Percentiles rank a stretch among this genome's conserved stretches.
Evolutionary conservation across 2,888 invertebrate species (phyloP).

Genomic region (Catocala fraxini): DNA sequence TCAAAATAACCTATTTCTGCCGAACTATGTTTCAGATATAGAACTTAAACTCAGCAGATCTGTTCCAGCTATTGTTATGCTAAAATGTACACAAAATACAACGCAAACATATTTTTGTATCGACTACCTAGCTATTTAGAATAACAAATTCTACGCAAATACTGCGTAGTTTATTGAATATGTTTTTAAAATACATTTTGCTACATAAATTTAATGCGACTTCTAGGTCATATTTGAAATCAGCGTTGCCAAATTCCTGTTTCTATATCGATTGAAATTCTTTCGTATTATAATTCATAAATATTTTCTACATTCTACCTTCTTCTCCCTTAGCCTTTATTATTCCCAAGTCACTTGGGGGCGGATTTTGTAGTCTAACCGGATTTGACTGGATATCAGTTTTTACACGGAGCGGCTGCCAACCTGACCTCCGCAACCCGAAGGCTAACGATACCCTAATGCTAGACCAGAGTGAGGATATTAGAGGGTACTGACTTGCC

Average conservation of each 20-base stretch:
- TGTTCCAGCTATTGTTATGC: not conserved
- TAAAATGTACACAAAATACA: not conserved
- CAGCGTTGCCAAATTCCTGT: slow-evolving; percentile 8
- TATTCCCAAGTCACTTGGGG: too few species aligned
- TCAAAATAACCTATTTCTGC: too few species aligned
- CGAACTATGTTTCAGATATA: not conserved
- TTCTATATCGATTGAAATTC: not conserved
- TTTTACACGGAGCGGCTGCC: too few species aligned
- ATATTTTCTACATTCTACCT: too few species aligned
- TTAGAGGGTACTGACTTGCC: too few species aligned
- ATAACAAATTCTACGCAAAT: slow-evolving; percentile 7
- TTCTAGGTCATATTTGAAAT: slow-evolving; percentile 35
- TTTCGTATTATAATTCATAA: too few species aligned
- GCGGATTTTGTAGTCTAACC: too few species aligned
- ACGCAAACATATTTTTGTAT: not conserved
- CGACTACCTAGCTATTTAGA: slow-evolving; percentile 3
- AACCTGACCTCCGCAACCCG: too few species aligned
- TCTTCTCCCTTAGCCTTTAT: too few species aligned
- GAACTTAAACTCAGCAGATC: not conserved
- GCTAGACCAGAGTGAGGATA: too few species aligned
- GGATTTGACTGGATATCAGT: too few species aligned
- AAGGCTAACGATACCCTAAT: too few species aligned
- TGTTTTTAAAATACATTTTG: slow-evolving; percentile 14
- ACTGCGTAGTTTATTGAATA: slow-evolving; percentile 7
- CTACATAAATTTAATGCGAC: slow-evolving; percentile 20